These are phyloP conservation scores for Falco cherrug DNA, from an alignment of 2,797 vertebrate species.

Conservation along the genomic window DNA sequence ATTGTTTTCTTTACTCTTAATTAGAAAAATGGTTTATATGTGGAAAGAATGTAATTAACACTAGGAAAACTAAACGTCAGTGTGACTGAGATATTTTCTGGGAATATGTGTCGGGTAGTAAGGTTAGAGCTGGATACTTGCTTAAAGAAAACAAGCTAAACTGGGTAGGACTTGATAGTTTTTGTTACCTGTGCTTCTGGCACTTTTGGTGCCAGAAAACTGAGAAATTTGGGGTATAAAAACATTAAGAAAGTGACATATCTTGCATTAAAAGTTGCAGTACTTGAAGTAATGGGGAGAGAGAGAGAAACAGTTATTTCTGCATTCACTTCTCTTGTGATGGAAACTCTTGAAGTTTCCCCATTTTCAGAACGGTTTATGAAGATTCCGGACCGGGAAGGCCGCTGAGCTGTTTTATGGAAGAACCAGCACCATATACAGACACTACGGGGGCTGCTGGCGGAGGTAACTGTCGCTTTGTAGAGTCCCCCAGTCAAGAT, in stretches of 20 bases:
- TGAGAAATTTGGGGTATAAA: neutral
- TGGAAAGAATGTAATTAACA: neutral
- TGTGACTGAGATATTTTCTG: neutral
- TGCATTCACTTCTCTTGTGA: constrained; percentile 39
- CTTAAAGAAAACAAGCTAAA: neutral
- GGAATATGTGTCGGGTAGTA: neutral
- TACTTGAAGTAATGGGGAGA: neutral
- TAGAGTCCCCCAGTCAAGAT: constrained; percentile 91
- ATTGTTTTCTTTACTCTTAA: neutral
- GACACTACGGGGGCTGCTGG: constrained; percentile 92
- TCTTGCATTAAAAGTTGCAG: neutral
- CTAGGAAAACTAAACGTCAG: neutral
- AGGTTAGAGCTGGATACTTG: neutral
- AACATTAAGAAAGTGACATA: accelerated
- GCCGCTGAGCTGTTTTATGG: constrained; percentile 91
- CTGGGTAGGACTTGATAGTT: neutral
- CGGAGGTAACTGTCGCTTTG: constrained; percentile 87
- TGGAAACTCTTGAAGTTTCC: constrained; percentile 45
- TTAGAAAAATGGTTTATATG: neutral
- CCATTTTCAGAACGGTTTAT: constrained; percentile 82
- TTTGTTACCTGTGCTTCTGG: neutral
- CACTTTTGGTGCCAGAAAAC: neutral
- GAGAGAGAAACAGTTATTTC: neutral
- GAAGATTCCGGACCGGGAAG: constrained; percentile 87
- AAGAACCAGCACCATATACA: constrained; percentile 93